phyloP scores from a whole-genome alignment of 2,888 invertebrate genomes.

The Sesia bembeciformis region DNA sequence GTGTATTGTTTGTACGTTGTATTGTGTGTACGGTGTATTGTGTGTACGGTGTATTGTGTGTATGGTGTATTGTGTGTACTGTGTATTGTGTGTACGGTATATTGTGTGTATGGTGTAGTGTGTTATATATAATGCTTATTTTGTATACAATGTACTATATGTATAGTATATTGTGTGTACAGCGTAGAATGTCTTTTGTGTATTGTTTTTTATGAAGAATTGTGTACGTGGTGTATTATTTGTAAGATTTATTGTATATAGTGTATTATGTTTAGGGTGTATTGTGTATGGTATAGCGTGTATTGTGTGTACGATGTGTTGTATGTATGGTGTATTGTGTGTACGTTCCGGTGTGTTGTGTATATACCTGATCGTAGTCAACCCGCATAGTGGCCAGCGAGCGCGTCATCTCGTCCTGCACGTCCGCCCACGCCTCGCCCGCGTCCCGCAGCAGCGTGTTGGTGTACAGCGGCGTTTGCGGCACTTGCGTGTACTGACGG shows the following conservation, averaged over 20 bases:
- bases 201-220: too few relatives aligned
- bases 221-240: background rate
- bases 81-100: background rate
- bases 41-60: background rate
- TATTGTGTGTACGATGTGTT: too few relatives aligned
- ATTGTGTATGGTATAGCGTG: too few relatives aligned
- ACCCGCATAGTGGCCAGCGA: slow-evolving; percentile 98
- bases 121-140: too few relatives aligned
- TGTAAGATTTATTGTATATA: background rate
- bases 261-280: background rate
- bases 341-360: too few relatives aligned
- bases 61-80: background rate
- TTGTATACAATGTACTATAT: too few relatives aligned
- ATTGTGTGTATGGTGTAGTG: too few relatives aligned
- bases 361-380: slow-evolving; percentile 89
- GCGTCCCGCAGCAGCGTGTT: slow-evolving; percentile 91
- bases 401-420: slow-evolving; percentile 99
- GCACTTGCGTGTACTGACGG: slow-evolving; percentile 86
- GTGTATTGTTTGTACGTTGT: too few relatives aligned
- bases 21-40: too few relatives aligned
- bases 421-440: slow-evolving; percentile 95
- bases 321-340: too few relatives aligned
- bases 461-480: slow-evolving; percentile 95
- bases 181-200: background rate
- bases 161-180: background rate